Conservation (phyloP, 2,888 invertebrate species). For the Drosophila histrio region DNA sequence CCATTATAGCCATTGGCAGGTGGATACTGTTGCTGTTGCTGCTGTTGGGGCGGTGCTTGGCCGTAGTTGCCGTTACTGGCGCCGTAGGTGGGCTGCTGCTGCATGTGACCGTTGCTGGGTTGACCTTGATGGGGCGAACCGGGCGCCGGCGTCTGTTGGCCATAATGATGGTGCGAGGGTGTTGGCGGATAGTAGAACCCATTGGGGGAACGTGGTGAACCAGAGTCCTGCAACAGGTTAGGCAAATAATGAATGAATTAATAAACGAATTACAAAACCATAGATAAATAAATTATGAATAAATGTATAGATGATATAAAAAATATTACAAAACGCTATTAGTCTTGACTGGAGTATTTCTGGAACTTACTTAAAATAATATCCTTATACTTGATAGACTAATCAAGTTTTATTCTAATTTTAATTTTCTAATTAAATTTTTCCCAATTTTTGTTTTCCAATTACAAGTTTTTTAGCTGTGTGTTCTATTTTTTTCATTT, state of each 20-base stretch:
- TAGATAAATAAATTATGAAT: too few species aligned
- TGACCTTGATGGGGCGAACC: constrained; percentile 80
- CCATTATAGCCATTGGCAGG: constrained; percentile 81
- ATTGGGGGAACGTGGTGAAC: constrained; percentile 84
- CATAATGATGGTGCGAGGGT: constrained; percentile 83
- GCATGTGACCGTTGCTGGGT: constrained; percentile 72
- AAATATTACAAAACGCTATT: too few species aligned
- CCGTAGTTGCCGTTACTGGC: constrained; percentile 71
- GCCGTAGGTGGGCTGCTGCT: constrained; percentile 66
- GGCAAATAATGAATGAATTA: neutral
- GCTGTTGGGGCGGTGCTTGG: constrained; percentile 58
- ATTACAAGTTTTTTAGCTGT: neutral
- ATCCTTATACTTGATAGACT: too few species aligned
- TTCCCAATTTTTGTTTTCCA: neutral
- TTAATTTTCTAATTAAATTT: too few species aligned
- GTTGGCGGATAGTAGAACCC: constrained; percentile 84
- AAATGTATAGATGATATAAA: too few species aligned
- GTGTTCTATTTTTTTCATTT: too few species aligned
- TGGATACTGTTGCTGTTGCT: constrained; percentile 82
- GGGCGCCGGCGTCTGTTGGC: constrained; percentile 80
- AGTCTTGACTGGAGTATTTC: too few species aligned
- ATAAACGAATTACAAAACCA: too few species aligned
- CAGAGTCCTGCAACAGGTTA: constrained; percentile 78
- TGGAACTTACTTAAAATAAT: too few species aligned
- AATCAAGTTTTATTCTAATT: too few species aligned